Evolutionary conservation across 1,140 invertebrate genomes (phyloP).

Genomic region (Drosophila sp.): DNA sequence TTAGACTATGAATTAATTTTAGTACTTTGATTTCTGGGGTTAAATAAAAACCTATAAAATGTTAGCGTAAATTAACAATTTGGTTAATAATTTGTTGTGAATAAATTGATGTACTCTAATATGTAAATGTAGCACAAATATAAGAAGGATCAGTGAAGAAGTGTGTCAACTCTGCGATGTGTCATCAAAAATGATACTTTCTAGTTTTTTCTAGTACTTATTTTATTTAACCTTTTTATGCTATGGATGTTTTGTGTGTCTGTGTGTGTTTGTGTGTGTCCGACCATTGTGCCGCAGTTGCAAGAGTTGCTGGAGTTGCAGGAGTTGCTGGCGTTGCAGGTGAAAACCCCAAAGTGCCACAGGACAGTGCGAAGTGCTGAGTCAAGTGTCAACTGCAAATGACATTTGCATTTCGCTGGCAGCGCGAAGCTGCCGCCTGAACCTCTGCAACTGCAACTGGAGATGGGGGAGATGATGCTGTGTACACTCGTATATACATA

Average conservation of each 20-base stretch:
- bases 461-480: background rate
- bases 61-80: too few relatives aligned
- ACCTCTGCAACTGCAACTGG: background rate
- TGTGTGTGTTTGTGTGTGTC: slow-evolving; percentile 44
- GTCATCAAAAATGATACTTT: too few relatives aligned
- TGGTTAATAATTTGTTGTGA: too few relatives aligned
- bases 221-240: slow-evolving; percentile 60
- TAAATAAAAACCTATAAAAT: too few relatives aligned
- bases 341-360: slow-evolving; percentile 81
- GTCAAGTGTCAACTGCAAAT: slow-evolving; percentile 83
- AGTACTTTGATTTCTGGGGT: background rate
- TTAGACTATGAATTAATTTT: too few relatives aligned
- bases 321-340: slow-evolving; percentile 53
- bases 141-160: too few relatives aligned
- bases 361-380: slow-evolving; percentile 83
- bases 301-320: too few relatives aligned
- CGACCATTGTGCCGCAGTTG: slow-evolving; percentile 60
- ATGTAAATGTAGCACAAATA: too few relatives aligned
- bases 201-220: slow-evolving; percentile 46
- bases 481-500: too few relatives aligned
- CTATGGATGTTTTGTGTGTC: slow-evolving; percentile 42
- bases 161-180: background rate
- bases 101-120: too few relatives aligned
- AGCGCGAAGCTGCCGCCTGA: slow-evolving; percentile 36
- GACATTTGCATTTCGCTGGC: slow-evolving; percentile 82